Evolutionary conservation across 1,140 invertebrate genomes (phyloP), one percentile per base, ranked within the genome.

Genomic region (Drosophila auraria): DNA sequence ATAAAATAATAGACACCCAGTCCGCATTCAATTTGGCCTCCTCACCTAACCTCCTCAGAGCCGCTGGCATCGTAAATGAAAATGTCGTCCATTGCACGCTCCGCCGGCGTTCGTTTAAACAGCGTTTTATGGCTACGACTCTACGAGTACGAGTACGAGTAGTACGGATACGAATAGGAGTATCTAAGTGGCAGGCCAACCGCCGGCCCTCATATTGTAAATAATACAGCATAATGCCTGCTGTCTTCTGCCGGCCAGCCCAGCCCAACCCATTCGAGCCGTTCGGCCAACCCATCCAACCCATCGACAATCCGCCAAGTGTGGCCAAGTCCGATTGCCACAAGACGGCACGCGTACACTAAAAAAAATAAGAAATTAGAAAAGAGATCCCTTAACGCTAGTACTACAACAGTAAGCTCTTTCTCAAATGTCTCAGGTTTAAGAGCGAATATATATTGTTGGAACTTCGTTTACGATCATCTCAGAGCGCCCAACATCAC

Each of bases 1-100:
- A 87, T 87, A 89, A 89, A 83, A 89, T 87, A 87, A 89, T 87
- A 83, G 83, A 89, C 77, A 79, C 76, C 59, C 75, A 60, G 42
- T 47, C 53, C 53, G 44, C 63, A 68, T 78, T 68, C 75, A 77
- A 78, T 78, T 78, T 78, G 54, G 63, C 50, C 30, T 53, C 33
- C 33, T 36, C 44, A 54, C 15, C 66, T 75, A 25, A 53, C 45
- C 15, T 7, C 15, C 40, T 20, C 40, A n/a, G 50, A 66, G 69
- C 56, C 56, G 47, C 45, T 44, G 23, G 45, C 57, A 78, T 71
- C 79, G 77, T 87, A 87, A 87, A 87, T 87, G 84, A 89, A 87
- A 87, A 87, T 89, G 83, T 87, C 84, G 83, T 75, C 83, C 78
- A 80, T 87, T 87, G 77, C 76, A 79, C 77, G 64, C 74, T 78